Evolutionary conservation across 2,797 vertebrate genomes (phyloP).

Genomic region (Spinus olivaceus): DNA sequence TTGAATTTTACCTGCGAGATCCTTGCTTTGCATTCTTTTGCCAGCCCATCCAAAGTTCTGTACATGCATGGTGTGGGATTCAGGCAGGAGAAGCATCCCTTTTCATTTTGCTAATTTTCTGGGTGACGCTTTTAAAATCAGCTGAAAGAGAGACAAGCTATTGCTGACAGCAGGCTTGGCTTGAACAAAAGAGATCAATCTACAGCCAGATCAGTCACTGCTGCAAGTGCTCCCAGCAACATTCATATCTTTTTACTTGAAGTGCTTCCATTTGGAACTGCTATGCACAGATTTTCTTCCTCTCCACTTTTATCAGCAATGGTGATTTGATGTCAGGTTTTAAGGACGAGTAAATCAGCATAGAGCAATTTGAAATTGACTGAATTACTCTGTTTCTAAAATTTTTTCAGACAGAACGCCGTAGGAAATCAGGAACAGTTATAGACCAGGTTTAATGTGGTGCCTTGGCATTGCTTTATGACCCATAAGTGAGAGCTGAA

Average conservation of each 20-base stretch:
- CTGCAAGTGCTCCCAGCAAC: background rate
- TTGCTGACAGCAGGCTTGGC: slow-evolving; percentile 10
- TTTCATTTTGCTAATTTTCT: slow-evolving; percentile 21
- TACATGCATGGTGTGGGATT: background rate
- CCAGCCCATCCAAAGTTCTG: background rate
- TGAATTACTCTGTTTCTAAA: background rate
- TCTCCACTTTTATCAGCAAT: background rate
- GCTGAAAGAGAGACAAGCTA: background rate
- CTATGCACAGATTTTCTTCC: background rate
- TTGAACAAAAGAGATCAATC: background rate
- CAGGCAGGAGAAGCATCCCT: background rate
- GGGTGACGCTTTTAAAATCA: slow-evolving; percentile 9
- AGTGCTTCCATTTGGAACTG: slow-evolving; percentile 21
- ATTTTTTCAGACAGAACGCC: background rate
- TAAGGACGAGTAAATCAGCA: background rate
- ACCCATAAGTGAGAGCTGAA: background rate
- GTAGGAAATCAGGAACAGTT: background rate
- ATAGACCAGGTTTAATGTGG: background rate
- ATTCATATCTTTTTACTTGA: slow-evolving; percentile 8
- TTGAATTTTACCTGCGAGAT: background rate
- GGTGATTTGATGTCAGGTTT: background rate
- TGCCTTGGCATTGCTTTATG: background rate
- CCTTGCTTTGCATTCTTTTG: background rate
- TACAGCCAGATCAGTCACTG: slow-evolving; percentile 3
- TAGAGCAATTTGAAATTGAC: background rate